Evolutionary conservation across 2,888 invertebrate genomes (phyloP).

Genomic region (Platerodrilus igneus): DNA sequence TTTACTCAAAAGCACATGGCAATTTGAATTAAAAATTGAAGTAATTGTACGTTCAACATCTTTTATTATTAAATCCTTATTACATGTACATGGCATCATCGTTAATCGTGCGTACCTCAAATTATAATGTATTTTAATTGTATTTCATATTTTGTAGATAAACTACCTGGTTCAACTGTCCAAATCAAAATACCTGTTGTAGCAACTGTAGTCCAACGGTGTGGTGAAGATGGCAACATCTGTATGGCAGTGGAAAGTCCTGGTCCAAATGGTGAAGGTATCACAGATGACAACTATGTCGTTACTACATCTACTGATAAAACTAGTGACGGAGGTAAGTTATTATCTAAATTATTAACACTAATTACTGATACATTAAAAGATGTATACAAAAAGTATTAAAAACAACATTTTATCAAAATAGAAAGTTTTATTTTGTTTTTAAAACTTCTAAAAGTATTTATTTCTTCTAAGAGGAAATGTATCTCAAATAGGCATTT

Average conservation of each 20-base stretch:
- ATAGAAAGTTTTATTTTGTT: no score
- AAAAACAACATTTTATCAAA: no score
- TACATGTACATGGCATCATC: not conserved
- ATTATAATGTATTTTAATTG: no score
- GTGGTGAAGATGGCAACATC: conserved; percentile 39
- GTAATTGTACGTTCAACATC: not conserved
- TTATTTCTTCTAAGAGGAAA: no score
- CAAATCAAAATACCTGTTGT: conserved; percentile 48
- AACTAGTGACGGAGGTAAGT: conserved; percentile 8
- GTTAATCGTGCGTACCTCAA: no score
- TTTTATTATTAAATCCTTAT: not conserved
- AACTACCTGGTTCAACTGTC: conserved; percentile 42
- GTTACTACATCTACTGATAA: conserved; percentile 21
- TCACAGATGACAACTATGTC: conserved; percentile 21
- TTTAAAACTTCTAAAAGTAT: no score
- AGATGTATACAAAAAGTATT: no score
- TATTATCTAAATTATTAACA: not conserved
- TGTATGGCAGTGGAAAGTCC: conserved; percentile 45
- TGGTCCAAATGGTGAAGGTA: conserved; percentile 36
- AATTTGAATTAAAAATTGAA: no score
- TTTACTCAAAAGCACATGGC: no score
- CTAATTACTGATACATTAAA: no score
- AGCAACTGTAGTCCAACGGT: conserved; percentile 46
- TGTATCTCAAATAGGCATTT: no score
- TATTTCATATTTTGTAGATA: not conserved